These are phyloP conservation scores for Phaonia tiefii DNA, from an alignment of 2,888 invertebrate species.

Conservation along the genomic window DNA sequence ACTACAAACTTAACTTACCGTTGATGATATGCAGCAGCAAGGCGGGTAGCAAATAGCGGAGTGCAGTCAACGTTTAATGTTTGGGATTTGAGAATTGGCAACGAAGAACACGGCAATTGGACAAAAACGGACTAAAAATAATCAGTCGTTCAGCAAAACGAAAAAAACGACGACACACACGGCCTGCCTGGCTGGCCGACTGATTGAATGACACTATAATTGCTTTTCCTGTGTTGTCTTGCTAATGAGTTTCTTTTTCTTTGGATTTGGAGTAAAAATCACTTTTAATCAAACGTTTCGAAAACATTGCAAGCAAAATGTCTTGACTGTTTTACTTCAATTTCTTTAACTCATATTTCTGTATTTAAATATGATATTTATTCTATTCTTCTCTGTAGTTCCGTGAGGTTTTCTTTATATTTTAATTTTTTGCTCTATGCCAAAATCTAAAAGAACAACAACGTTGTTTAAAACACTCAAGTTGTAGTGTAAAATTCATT, in stretches of 20 bases:
- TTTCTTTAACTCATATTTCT: no score
- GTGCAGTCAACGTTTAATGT: no score
- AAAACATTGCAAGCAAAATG: neutral
- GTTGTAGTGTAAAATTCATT: no score
- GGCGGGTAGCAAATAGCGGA: no score
- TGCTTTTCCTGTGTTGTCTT: slow-evolving; percentile 19
- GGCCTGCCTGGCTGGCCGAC: slow-evolving; percentile 7
- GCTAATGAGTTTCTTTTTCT: neutral
- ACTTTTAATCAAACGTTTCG: neutral
- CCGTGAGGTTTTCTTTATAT: no score
- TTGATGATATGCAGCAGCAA: neutral
- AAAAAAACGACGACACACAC: slow-evolving; percentile 34
- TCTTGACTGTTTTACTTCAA: no score
- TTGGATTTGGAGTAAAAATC: slow-evolving; percentile 11
- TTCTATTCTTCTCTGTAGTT: no score
- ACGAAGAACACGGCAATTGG: slow-evolving; percentile 33
- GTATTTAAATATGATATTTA: no score
- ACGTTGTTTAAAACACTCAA: no score
- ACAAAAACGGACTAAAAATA: slow-evolving; percentile 19
- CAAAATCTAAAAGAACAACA: no score
- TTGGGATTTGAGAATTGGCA: slow-evolving; percentile 6
- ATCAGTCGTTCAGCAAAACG: neutral
- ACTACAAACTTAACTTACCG: slow-evolving; percentile 40
- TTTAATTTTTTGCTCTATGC: no score
- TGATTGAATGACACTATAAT: slow-evolving; percentile 43